Percentiles rank a stretch among this genome's conserved stretches.
These are phyloP conservation scores for Helicoverpa armigera DNA, from an alignment of 1,140 invertebrate species.

Conservation along the genomic window DNA sequence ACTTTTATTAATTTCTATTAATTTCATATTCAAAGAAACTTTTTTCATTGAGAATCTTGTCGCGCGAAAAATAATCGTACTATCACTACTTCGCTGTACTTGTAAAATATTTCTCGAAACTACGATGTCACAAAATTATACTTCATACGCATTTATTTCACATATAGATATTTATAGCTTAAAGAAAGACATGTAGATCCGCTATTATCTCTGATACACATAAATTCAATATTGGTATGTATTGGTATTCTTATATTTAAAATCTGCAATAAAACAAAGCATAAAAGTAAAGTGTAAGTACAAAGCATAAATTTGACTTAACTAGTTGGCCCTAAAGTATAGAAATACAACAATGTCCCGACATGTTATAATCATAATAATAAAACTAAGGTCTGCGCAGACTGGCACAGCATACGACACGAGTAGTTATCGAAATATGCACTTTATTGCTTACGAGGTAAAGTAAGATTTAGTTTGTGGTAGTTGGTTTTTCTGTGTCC, in stretches of 20 bases:
- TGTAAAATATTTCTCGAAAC: slow-evolving; percentile 12
- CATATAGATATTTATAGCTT: not conserved
- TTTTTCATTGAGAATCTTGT: slow-evolving; percentile 27
- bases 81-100: slow-evolving; percentile 39
- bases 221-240: slow-evolving; percentile 15
- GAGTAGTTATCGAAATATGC: not conserved
- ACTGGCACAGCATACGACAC: not conserved
- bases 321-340: slow-evolving; percentile 55
- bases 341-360: slow-evolving; percentile 42
- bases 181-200: not conserved
- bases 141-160: not conserved
- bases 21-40: slow-evolving; percentile 5
- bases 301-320: slow-evolving; percentile 43
- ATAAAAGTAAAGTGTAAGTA: slow-evolving; percentile 39
- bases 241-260: not conserved
- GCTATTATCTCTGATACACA: not conserved
- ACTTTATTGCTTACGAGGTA: not conserved
- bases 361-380: not conserved
- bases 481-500: no score
- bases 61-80: slow-evolving; percentile 4
- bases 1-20: slow-evolving; percentile 25
- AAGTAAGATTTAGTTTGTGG: not conserved
- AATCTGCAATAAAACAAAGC: slow-evolving; percentile 47
- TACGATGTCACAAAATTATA: not conserved
- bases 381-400: slow-evolving; percentile 5